Base-by-base conservation (phyloP, 1,140 invertebrate species). In the Polyergus mexicanus region DNA sequence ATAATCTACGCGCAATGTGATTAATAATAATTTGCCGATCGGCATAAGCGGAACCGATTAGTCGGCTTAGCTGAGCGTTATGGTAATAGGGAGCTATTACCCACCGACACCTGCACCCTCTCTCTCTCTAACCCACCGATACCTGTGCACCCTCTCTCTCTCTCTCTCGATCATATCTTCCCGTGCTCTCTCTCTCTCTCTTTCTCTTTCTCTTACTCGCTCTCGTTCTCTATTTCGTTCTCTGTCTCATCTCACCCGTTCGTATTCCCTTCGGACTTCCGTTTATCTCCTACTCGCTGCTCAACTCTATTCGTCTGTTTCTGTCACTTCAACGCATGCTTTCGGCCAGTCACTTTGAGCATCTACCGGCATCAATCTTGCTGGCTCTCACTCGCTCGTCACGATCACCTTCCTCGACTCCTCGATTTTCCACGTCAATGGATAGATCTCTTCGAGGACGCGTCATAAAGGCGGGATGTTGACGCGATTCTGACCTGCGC, bases 11-110 rank as follows among this genome's bases (percentile, higher is more conserved):
- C 88, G 90, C 92, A 90, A 92, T 92, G 91, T 90, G 91, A 93
- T 94, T 94, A 93, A 94, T 94, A 94, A 94, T 93, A 93, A 93
- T 93, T 93, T 92, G 91, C 91, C 92, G 92, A 89, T 92, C 90
- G 89, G 89, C 92, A 93, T 91, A 92, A 94, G 90, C 92, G 92
- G 91, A 93, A 93, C 89, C 93, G 92, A 94, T 94, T 94, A 94
- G 91, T 76, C 83, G 90, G 92, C 92, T 93, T 91, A 93, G 89
- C 87, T 88, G 86, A 88, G 92, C 92, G 92, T 94, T 92, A 92
- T 93, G 92, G 92, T 93, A 94, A 93, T 94, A 92, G 92, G 89
- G 72, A 92, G 88, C 92, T 91, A 94, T 93, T 92, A 93, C 92
- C 86, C 86, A 80, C 28, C 75, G 68, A 88, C 85, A 74, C 71